These are phyloP conservation scores for Folsomia candida DNA, from an alignment of 2,888 invertebrate species.

Conservation along the genomic window DNA sequence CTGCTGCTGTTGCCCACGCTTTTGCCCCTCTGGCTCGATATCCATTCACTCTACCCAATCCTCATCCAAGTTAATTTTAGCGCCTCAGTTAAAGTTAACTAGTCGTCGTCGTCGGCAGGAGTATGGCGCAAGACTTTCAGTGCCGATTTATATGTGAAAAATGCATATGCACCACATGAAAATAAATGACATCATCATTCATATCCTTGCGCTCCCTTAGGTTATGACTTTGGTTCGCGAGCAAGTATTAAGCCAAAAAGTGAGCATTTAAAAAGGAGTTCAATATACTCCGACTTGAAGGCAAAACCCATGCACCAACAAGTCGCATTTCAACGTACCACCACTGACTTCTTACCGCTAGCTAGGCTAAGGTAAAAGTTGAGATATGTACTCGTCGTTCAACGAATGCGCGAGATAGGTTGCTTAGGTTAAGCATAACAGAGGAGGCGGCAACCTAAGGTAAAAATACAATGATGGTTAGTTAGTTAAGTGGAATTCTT, in stretches of 20 bases:
- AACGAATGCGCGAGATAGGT: not conserved
- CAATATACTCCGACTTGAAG: not conserved
- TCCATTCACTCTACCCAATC: too few relatives aligned
- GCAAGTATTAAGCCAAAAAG: not conserved
- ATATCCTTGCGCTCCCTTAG: not conserved
- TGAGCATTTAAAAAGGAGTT: not conserved
- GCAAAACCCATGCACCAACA: not conserved
- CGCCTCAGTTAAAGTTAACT: too few relatives aligned
- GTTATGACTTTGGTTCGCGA: not conserved
- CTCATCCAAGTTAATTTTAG: too few relatives aligned
- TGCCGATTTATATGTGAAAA: too few relatives aligned
- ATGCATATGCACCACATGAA: not conserved
- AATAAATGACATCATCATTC: not conserved
- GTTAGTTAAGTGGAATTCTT: not conserved
- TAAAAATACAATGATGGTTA: constrained; percentile 8
- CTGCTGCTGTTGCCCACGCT: not conserved
- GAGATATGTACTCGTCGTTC: not conserved
- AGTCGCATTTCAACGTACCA: not conserved
- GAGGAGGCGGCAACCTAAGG: not conserved
- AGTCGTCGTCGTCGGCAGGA: too few relatives aligned
- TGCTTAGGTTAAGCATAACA: not conserved
- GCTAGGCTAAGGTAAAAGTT: not conserved
- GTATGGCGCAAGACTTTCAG: too few relatives aligned
- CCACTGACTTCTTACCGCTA: not conserved
- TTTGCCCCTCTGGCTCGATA: not conserved